Evolutionary conservation across 2,888 invertebrate genomes (phyloP), one percentile per base, ranked within the genome.

Genomic region (Pristionchus japonicus): DNA sequence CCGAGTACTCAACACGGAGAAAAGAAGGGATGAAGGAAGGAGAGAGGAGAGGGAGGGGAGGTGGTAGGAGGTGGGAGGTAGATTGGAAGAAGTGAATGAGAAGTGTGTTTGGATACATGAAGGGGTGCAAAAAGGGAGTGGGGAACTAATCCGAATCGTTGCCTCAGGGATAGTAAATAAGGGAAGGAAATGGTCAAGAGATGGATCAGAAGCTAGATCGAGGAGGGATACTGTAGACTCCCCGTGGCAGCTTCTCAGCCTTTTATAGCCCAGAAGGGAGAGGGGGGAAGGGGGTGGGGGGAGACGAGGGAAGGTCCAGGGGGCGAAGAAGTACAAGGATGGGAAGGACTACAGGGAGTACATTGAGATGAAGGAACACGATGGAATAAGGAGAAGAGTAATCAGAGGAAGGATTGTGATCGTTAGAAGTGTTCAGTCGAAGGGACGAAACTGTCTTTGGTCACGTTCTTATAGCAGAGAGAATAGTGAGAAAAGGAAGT

Each of bases 1-100:
- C 77, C 43, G 70, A 37, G 77, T 40, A 77, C 77, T 77, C 49
- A 52, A 84, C 57, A 23, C 37, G 52, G 34, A 37, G 27, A 37
- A 47, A n/a, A 49, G 31, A 23, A 43, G 20, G 43, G 49, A 49
- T 43, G n/a, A 9, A 9, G 34, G 40, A 43, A n/a, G 43, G 77
- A 43, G 77, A 3, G 20, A 9, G 77, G 6, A 23, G 40, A 27
- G 11, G 17, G 40, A 77, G 77, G 13, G 80, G 80, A 31, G 49
- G 47, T 27, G 49, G 74, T 9, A 74, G 74, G 74, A 74, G 74
- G 74, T 74, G 40, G 40, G 23, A 31, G 34, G n/a, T n/a, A 37
- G 74, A 74, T 74, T 74, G 64, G 64, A 67, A 74, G 74, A 74
- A 74, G 37, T 74, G 74, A 74, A 74, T 74, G 74, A 74, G 74